Base-by-base conservation (phyloP, 2,888 invertebrate genomes). In the Orthosia gracilis region DNA sequence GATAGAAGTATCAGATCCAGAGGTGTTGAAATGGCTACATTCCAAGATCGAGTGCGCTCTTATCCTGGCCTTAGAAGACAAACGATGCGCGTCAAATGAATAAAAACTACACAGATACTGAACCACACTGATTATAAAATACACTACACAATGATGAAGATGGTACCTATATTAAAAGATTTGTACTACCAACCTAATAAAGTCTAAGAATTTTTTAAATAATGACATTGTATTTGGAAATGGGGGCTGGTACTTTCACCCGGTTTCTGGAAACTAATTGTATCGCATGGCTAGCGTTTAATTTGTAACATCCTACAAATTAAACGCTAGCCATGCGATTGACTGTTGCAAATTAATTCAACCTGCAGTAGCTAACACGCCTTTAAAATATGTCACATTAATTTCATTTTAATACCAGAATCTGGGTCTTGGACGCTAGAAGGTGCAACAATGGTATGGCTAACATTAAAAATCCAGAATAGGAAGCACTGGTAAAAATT, bases 21-120 rank as follows among this genome's bases (percentile, higher is more conserved):
- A 97, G 62, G 96, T 97, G 21, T 94, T 98, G 70, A 93, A 94
- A 21, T 98, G 98, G 98, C 94, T 98, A 45, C 97, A 97, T 86
- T 97, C 97, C 78, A 98, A 98, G 95, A 97, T 98, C 72, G 98
- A 98, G 90, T 97, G 97, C 89, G 98, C 98, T 1, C 97, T 98
- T 89, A 97, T 98, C 73, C 95, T 98, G 52, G 98, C 98, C 68
- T 97, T 98, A 96, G 98, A 98, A 91, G 98, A 98, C 89, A 98
- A 97, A 89, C 97, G 97, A 1, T 97, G 97, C 72, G 91, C 96
- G 1, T 73, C 84, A 0, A 90, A 88, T 50, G 89, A 90, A 49
- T 89, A 86, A 65, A 71, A 23, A 40, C n/a, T 5, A 31, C 21
- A 65, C n/a, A 40, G 52, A 59, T 52, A 55, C 21, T 40, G 7